Evolutionary conservation across 1,140 invertebrate species (phyloP).

Genomic region (Ganaspis sp.): DNA sequence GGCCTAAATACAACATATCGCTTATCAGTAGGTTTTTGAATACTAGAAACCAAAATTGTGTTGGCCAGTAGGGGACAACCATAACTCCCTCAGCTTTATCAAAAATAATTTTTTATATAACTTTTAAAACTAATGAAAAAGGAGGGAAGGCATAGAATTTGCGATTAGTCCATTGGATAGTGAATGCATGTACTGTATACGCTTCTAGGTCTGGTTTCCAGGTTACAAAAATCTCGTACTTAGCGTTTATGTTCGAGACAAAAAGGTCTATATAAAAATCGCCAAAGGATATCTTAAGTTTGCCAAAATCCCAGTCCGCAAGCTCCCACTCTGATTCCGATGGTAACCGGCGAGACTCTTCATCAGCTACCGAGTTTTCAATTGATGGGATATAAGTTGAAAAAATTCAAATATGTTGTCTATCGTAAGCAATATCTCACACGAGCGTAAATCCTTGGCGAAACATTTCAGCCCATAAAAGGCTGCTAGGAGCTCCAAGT

Average conservation of each 20-base stretch:
- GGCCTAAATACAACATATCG: not conserved
- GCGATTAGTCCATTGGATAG: not conserved
- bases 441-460: not conserved
- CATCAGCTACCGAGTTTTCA: not conserved
- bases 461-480: too few relatives aligned
- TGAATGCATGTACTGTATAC: not conserved
- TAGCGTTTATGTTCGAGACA: not conserved
- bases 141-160: not conserved
- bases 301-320: not conserved
- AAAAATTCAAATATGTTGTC: not conserved
- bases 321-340: not conserved
- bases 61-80: not conserved
- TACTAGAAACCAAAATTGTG: too few relatives aligned
- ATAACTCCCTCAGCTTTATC: too few relatives aligned
- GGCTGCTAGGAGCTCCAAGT: not conserved
- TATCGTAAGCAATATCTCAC: not conserved
- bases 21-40: too few relatives aligned
- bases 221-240: not conserved
- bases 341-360: not conserved
- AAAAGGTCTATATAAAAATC: not conserved
- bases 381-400: not conserved
- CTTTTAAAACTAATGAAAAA: too few relatives aligned
- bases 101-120: too few relatives aligned
- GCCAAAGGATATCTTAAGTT: not conserved
- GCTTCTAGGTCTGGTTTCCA: not conserved